Evolutionary conservation across 2,797 vertebrate species (phyloP).

Genomic region (Adrianichthys oophorus): DNA sequence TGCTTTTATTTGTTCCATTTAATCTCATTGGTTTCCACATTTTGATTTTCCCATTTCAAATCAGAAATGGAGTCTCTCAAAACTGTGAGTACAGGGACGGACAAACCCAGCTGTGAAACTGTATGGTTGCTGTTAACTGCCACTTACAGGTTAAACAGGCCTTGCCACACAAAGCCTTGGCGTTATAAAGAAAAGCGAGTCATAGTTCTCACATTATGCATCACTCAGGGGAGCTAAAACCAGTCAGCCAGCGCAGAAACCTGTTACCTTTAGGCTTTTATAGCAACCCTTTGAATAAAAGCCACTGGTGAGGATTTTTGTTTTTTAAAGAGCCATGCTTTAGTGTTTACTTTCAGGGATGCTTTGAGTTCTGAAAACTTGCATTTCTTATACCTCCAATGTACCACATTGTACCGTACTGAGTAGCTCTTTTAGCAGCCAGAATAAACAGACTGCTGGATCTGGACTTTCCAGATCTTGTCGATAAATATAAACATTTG

Average conservation of each 20-base stretch:
- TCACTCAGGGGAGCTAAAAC: constrained; percentile 6
- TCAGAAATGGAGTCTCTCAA: background rate
- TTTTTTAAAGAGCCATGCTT: no score
- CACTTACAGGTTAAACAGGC: constrained; percentile 42
- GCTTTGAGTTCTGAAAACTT: no score
- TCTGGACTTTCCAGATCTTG: no score
- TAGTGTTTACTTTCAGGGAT: no score
- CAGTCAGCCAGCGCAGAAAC: constrained; percentile 7
- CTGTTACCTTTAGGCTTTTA: background rate
- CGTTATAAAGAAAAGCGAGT: constrained; percentile 11
- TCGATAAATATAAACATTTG: no score
- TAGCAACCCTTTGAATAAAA: background rate
- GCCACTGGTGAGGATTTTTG: no score
- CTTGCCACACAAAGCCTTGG: constrained; percentile 6
- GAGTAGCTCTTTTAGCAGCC: no score
- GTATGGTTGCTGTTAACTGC: constrained; percentile 31
- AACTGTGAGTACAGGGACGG: constrained; percentile 1
- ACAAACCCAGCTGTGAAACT: constrained; percentile 1
- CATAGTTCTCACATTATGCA: constrained; percentile 3
- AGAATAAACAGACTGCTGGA: no score
- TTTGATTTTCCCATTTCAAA: background rate
- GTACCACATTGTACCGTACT: no score
- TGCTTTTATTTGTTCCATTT: background rate
- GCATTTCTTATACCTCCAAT: no score
- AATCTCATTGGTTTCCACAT: background rate